These are phyloP conservation scores for Crotalus tigris DNA, from an alignment of 2,113 vertebrate genomes.

Conservation along the genomic window DNA sequence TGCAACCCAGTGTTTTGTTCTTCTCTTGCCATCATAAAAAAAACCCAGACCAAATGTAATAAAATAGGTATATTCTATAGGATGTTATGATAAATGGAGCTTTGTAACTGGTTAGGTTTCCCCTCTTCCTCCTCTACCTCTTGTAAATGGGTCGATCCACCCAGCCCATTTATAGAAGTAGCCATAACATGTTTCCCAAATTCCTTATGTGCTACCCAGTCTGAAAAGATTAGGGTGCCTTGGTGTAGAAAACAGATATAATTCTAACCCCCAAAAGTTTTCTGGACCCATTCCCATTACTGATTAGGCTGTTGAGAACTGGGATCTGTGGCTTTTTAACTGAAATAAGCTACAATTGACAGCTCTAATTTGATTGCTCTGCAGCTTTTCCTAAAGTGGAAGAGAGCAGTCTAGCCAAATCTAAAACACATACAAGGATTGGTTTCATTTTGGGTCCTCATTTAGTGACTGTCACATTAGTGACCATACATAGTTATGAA, in stretches of 20 bases:
- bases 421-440: background rate
- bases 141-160: background rate
- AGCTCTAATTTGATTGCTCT: background rate
- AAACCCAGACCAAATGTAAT: background rate
- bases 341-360: background rate
- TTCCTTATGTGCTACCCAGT: background rate
- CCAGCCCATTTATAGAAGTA: background rate
- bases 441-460: background rate
- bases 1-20: background rate
- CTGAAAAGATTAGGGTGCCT: background rate
- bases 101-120: background rate
- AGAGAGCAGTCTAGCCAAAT: background rate
- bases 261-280: background rate
- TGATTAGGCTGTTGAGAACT: background rate
- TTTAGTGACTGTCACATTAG: background rate
- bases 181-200: background rate
- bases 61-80: background rate
- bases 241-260: background rate
- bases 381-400: background rate
- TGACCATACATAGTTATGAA: background rate
- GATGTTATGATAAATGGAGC: background rate
- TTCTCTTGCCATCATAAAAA: background rate
- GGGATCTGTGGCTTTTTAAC: background rate
- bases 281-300: background rate
- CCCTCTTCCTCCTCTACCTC: background rate